A percentile compares a stretch with the other conserved stretches of the same genome.
Evolutionary conservation across 2,113 vertebrate genomes (phyloP).

Genomic region (Pollachius pollachius): DNA sequence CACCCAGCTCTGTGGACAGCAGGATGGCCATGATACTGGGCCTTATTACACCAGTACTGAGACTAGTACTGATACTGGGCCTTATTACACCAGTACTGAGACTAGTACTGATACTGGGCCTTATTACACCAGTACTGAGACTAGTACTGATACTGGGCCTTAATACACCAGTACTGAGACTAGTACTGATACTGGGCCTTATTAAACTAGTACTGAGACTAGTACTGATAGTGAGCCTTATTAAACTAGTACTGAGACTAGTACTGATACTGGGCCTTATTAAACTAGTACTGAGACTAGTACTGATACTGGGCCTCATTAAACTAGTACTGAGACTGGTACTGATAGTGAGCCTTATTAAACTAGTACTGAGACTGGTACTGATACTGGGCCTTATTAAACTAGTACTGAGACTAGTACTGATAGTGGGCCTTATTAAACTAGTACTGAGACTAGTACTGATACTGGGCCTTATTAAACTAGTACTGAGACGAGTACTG

Average conservation of each 20-base stretch:
- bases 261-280: neutral
- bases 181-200: constrained; percentile 9
- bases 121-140: neutral
- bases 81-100: too few species aligned
- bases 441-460: neutral
- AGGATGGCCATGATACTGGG: neutral
- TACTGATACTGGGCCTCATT: neutral
- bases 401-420: too few species aligned
- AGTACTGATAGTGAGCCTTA: neutral
- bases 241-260: neutral
- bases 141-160: too few species aligned
- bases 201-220: neutral
- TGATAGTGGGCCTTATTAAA: neutral
- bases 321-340: neutral
- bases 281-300: too few species aligned
- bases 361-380: neutral
- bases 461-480: constrained; percentile 7
- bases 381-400: constrained; percentile 6
- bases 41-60: neutral
- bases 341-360: too few species aligned
- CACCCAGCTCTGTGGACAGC: constrained; percentile 80
- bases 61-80: too few species aligned
- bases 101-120: constrained; percentile 2
- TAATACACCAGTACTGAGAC: neutral
- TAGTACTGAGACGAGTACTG: too few species aligned